Evolutionary conservation across 2,113 vertebrate species (phyloP).

Genomic region (Antennarius striatus): DNA sequence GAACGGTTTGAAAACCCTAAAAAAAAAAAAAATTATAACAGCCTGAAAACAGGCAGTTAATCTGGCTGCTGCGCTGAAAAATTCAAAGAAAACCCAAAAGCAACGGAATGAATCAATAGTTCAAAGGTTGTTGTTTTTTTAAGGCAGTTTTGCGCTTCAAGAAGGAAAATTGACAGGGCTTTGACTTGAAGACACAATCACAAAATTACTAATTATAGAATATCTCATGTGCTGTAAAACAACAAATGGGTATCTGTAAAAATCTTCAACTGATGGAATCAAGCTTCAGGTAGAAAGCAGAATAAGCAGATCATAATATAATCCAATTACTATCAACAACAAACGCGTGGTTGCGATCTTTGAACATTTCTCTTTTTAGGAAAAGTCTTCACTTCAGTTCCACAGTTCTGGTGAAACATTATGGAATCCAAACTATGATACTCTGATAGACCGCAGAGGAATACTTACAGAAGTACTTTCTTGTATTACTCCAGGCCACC

Average conservation of each 20-base stretch:
- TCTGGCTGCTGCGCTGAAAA: constrained; percentile 46
- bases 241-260: constrained; percentile 38
- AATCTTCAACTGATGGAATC: constrained; percentile 3
- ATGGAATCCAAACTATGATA: not conserved
- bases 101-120: constrained; percentile 65
- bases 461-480: not conserved
- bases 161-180: constrained; percentile 52
- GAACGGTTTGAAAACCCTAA: constrained; percentile 38
- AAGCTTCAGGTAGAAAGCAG: constrained; percentile 34
- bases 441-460: not conserved
- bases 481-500: not conserved
- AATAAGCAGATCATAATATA: constrained; percentile 29
- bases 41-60: constrained; percentile 40
- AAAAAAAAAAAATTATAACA: constrained; percentile 49
- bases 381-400: not conserved
- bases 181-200: constrained; percentile 51
- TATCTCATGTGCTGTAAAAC: constrained; percentile 31
- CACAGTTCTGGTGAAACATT: not conserved
- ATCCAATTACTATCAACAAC: constrained; percentile 7
- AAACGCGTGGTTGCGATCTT: constrained; percentile 23
- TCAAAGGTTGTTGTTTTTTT: constrained; percentile 62
- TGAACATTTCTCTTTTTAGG: constrained; percentile 6
- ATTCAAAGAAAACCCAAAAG: constrained; percentile 61
- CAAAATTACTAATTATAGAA: constrained; percentile 60
- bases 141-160: constrained; percentile 61